Base-by-base conservation (phyloP, 2,113 vertebrate genomes). In the Polypterus bichir region DNA sequence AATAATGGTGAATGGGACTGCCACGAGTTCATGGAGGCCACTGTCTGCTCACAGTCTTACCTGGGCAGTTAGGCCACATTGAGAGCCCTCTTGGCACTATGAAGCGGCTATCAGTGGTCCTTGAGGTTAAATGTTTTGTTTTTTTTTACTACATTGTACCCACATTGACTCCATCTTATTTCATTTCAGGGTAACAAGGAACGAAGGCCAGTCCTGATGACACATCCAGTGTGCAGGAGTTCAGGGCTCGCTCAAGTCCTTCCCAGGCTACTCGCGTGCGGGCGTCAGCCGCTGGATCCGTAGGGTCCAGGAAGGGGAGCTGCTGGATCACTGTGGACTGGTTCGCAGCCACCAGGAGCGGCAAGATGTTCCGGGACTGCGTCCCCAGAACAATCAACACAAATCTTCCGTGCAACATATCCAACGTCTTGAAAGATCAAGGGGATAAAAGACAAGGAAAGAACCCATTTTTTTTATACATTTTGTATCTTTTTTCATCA, bases 401-500 rank as follows among this genome's bases (percentile, higher is more conserved):
- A 59, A 9, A 60, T n/a, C 54, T 65, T 48, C 62, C 63, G 60
- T 65, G 71, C 52, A 60, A 44, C 61, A 62, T 72, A 64, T 74
- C 76, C 71, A 73, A 60, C 70, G 63, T 9, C 64, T 69, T 71
- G 68, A 66, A 60, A 65, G 54, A 54, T 60, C 47, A 54, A 48
- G 46, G 66, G 44, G 51, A 57, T 57, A 62, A 59, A 67, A 64
- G 60, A 69, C 46, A 48, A 76, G 74, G 70, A 76, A 86, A 83
- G 87, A 87, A 75, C 78, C 82, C 81, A 83, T 73, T 74, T 69
- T 83, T 97, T 97, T 94, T 94, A 90, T 94, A 92, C 72, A 46
- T 90, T 97, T 97, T 89, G 88, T 98, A 85, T 97, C 97, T 80
- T 98, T 98, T 97, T 88, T 95, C 93, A 96, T 89, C 86, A 87